Conservation (phyloP, 2,113 vertebrate species). For the Dolichotis patagonum region DNA sequence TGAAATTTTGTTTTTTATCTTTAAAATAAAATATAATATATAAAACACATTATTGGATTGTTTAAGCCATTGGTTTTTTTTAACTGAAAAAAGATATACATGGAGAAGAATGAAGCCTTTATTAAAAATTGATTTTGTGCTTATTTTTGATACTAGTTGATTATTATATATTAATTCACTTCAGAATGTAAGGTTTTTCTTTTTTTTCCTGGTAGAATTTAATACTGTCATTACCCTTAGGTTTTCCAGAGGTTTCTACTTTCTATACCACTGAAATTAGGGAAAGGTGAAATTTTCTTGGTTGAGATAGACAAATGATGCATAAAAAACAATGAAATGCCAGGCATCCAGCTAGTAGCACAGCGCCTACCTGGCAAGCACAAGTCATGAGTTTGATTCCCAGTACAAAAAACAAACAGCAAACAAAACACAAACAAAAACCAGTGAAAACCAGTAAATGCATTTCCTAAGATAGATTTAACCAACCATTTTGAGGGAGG, state of each 20-base stretch:
- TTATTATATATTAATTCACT: constrained; percentile 21
- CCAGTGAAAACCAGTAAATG: background rate
- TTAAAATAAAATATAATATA: background rate
- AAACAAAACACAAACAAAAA: background rate
- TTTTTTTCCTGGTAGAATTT: background rate
- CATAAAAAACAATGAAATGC: background rate
- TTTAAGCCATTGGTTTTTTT: constrained; percentile 5
- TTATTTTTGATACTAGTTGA: background rate
- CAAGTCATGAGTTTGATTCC: no score
- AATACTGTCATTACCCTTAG: background rate
- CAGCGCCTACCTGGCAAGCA: no score
- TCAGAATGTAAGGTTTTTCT: background rate
- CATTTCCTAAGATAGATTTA: background rate
- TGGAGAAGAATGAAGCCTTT: background rate
- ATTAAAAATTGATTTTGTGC: background rate
- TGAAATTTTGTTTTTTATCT: no score
- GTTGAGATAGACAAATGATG: background rate
- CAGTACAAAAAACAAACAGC: no score
- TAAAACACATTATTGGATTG: background rate
- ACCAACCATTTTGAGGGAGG: background rate
- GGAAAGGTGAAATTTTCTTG: background rate
- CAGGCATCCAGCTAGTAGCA: no score
- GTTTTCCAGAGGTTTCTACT: background rate
- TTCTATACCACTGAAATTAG: background rate
- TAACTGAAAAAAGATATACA: background rate